A percentile compares a stretch with the other conserved stretches of the same genome.
These are phyloP conservation scores for Uropetala carovei DNA, from an alignment of 2,888 invertebrate genomes.

Conservation along the genomic window DNA sequence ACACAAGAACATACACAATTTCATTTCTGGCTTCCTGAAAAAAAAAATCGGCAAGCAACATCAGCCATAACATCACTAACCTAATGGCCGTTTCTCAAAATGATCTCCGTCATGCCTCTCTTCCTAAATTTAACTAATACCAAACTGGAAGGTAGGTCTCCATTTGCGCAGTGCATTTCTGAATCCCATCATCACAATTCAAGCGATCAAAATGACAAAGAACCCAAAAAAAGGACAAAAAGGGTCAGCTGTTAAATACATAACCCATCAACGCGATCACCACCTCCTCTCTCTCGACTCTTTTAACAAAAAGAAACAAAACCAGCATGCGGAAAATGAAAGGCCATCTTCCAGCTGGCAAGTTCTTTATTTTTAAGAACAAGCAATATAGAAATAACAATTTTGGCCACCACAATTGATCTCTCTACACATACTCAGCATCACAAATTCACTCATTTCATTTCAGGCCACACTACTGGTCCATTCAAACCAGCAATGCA, in stretches of 20 bases:
- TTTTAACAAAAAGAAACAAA: constrained; percentile 30
- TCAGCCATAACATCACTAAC: neutral
- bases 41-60: neutral
- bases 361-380: constrained; percentile 53
- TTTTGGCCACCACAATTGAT: constrained; percentile 41
- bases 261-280: neutral
- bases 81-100: neutral
- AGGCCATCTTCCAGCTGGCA: constrained; percentile 45
- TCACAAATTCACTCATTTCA: neutral
- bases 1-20: neutral
- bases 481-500: neutral
- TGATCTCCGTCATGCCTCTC: neutral
- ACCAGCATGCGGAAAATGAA: constrained; percentile 19
- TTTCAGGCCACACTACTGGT: neutral
- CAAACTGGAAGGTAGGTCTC: constrained; percentile 18
- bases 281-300: neutral
- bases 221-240: neutral
- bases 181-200: neutral
- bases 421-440: constrained; percentile 14
- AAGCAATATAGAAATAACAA: constrained; percentile 56
- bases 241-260: neutral
- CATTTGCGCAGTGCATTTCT: neutral
- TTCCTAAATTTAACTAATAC: neutral
- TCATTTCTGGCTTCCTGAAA: neutral
- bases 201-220: too few relatives aligned